Evolutionary conservation across 2,888 invertebrate genomes (phyloP), one percentile per base, ranked within the genome.

Genomic region (Hemistola chrysoprasaria): DNA sequence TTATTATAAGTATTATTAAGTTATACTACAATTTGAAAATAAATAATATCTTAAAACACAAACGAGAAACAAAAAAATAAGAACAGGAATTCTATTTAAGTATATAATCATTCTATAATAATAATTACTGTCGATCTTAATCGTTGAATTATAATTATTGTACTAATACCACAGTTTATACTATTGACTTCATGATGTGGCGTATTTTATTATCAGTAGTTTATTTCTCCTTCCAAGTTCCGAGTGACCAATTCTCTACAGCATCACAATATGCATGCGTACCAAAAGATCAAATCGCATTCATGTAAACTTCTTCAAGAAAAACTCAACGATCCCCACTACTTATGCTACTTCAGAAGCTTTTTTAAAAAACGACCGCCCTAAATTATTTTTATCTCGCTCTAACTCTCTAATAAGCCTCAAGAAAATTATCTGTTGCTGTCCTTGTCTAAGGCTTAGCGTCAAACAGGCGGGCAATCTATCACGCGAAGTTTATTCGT

Each of bases 291-390:
- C 82, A 83, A 85, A 85, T 86, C 79, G 78, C 78, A 78, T 82
- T 72, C 82, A 83, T 81, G 81, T 86, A 86, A 88, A 88, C 85
- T 85, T 86, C 88, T 87, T 87, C 72, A 86, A 86, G 87, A 86
- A 87, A 86, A 88, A 85, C 83, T 82, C 79, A 79, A 78, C 78
- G 82, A 86, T 86, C 86, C 86, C 87, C 87, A 82, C 87, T 79
- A 83, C 86, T 85, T 85, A 83, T 71, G 72, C 79, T 83, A 84
- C 86, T 86, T 78, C 76, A 61, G 53, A 57, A 74, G 78, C 80
- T 81, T 88, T 84, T 84, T 84, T 78, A 80, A 80, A 81, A 85
- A 84, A 78, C 77, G 76, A 72, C 77, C 72, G 69, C 71, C 71
- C 71, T 65, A 65, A 75, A 68, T 43, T 60, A 42, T 48, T 38